phyloP scores from a whole-genome alignment of 2,797 vertebrate genomes.

The Salarias fasciatus region DNA sequence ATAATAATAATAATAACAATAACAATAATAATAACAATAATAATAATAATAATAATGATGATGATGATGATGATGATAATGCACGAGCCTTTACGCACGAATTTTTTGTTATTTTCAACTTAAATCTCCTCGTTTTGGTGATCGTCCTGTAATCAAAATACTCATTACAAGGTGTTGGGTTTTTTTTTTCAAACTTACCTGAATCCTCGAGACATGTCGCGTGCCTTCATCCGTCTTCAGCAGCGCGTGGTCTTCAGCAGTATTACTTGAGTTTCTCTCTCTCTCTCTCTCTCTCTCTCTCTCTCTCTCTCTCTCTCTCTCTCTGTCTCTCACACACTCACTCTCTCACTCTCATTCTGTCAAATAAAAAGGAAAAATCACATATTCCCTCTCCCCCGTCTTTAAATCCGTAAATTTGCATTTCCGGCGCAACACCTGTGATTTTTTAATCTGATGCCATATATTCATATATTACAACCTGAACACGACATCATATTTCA shows the following conservation, averaged over 20 bases:
- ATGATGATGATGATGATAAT: not conserved
- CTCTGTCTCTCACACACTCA: slow-evolving; percentile 38
- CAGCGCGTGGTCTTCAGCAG: slow-evolving; percentile 78
- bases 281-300: slow-evolving; percentile 21
- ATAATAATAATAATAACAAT: not conserved
- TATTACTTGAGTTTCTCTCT: slow-evolving; percentile 77
- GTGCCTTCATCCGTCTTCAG: slow-evolving; percentile 75
- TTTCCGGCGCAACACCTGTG: not conserved
- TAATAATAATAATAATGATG: not conserved
- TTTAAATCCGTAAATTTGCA: not conserved
- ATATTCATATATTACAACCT: not conserved
- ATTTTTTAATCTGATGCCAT: not conserved
- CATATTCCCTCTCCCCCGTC: not conserved
- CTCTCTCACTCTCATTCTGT: slow-evolving; percentile 18
- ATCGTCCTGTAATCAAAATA: not conserved
- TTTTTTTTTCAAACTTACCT: slow-evolving; percentile 80
- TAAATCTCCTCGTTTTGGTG: not conserved
- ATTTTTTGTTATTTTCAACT: not conserved
- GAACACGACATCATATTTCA: not conserved
- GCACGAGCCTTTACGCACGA: not conserved
- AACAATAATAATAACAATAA: not conserved
- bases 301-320: slow-evolving; percentile 13
- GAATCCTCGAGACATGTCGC: slow-evolving; percentile 79
- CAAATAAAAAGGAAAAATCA: slow-evolving; percentile 11
- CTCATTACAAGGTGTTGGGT: not conserved